phyloP scores from a whole-genome alignment of 2,888 invertebrate genomes.

The Caradrina kadenii region DNA sequence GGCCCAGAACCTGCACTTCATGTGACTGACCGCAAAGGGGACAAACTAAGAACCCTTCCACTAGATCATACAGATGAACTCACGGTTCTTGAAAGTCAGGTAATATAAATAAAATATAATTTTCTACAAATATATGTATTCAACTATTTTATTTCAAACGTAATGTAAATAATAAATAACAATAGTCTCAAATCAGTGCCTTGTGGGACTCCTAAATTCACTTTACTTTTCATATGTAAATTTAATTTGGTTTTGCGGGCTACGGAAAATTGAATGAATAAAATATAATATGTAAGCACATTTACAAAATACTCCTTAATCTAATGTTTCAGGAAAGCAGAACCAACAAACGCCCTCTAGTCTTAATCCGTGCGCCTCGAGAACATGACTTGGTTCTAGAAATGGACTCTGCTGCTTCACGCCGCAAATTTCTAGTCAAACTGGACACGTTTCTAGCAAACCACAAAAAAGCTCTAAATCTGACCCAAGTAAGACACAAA shows the following conservation, averaged over 20 bases:
- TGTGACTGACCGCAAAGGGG: constrained; percentile 97
- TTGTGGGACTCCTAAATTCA: neutral
- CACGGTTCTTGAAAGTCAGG: constrained; percentile 97
- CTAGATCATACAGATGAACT: constrained; percentile 94
- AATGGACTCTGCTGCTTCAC: constrained; percentile 94
- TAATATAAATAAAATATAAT: constrained; percentile 69
- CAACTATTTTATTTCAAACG: neutral
- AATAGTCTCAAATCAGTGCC: neutral
- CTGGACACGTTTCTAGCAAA: constrained; percentile 95
- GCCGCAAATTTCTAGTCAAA: constrained; percentile 96
- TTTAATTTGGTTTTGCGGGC: no score
- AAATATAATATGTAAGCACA: no score
- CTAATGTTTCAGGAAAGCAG: constrained; percentile 88
- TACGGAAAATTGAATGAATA: no score
- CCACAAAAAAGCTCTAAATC: constrained; percentile 95
- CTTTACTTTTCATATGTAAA: no score
- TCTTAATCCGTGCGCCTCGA: constrained; percentile 94
- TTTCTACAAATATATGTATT: neutral
- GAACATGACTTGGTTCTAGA: constrained; percentile 98
- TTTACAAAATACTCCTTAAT: neutral
- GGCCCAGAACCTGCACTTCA: constrained; percentile 97
- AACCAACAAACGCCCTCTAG: constrained; percentile 94
- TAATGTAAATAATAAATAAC: neutral
- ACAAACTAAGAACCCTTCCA: constrained; percentile 95
- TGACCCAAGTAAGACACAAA: constrained; percentile 90